phyloP scores from a whole-genome alignment of 2,113 vertebrate genomes.

The Isurus oxyrinchus region DNA sequence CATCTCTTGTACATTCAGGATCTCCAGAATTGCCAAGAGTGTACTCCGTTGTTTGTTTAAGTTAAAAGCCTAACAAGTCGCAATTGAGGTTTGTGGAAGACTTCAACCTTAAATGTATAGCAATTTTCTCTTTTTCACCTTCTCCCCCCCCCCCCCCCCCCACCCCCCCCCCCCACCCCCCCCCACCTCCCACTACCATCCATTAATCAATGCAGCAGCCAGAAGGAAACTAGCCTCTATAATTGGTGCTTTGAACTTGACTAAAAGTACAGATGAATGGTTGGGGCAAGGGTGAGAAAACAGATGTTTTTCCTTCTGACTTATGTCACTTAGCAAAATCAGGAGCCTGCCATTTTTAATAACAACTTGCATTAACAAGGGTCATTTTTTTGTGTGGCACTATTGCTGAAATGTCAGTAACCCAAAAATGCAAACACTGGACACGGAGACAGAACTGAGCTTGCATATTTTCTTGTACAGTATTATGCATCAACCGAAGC shows the following conservation, averaged over 20 bases:
- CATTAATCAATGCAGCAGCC: neutral
- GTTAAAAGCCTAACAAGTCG: neutral
- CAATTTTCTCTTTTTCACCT: neutral
- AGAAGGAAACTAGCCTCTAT: neutral
- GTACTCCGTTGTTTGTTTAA: neutral
- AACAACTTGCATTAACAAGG: neutral
- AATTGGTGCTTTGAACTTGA: neutral
- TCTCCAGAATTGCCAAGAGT: too few relatives aligned
- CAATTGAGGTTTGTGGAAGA: neutral
- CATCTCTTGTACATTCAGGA: too few relatives aligned
- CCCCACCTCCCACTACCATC: too few relatives aligned
- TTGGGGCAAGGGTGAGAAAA: neutral
- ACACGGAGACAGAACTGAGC: neutral
- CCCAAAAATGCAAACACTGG: neutral
- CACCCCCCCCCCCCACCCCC: too few relatives aligned
- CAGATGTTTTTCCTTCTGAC: neutral
- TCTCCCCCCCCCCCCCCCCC: too few relatives aligned
- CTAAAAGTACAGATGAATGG: neutral
- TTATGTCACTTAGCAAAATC: neutral
- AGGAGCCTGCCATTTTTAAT: neutral
- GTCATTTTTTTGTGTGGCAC: neutral
- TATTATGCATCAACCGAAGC: neutral
- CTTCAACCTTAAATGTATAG: neutral
- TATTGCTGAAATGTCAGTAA: neutral
- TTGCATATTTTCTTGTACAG: neutral